Evolutionary conservation across 2,113 vertebrate species (phyloP).

Genomic region (Ptyas mucosa): DNA sequence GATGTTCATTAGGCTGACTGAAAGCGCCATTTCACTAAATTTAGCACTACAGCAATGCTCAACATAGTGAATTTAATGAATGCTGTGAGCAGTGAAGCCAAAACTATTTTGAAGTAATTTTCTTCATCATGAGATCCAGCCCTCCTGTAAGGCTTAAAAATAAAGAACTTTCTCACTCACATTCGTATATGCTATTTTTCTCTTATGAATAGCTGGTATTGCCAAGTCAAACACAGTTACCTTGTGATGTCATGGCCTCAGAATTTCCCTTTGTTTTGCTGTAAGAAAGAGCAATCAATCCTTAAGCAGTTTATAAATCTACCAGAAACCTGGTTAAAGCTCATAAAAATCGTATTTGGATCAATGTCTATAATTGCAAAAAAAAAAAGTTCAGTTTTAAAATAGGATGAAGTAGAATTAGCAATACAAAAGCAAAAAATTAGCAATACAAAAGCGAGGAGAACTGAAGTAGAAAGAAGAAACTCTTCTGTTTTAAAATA

Average conservation of each 20-base stretch:
- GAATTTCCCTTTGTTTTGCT: background rate
- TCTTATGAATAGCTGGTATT: conserved; percentile 29
- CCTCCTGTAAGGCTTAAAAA: conserved; percentile 50
- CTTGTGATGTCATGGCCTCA: conserved; percentile 27
- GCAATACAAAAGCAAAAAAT: conserved; percentile 13
- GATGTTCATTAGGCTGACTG: conserved; percentile 57
- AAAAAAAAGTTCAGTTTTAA: conserved; percentile 13
- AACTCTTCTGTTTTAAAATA: background rate
- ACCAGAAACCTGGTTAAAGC: conserved; percentile 9
- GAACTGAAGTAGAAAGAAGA: background rate
- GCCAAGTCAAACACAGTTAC: conserved; percentile 33
- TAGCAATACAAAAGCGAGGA: conserved; percentile 21
- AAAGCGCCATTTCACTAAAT: conserved; percentile 62
- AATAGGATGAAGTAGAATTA: background rate
- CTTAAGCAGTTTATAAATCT: background rate
- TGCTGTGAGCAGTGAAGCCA: conserved; percentile 60
- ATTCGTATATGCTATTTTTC: background rate
- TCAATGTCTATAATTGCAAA: background rate
- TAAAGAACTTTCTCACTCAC: conserved; percentile 35
- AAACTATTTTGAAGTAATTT: conserved; percentile 64
- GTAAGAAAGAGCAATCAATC: conserved; percentile 3
- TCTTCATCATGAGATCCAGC: conserved; percentile 49
- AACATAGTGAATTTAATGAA: conserved; percentile 55
- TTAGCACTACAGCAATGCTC: conserved; percentile 56
- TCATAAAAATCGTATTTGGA: background rate